These are phyloP conservation scores for Aurelia sp. DNA, from an alignment of 30 jellyfish, hydroid and myxozoan species.

Conservation along the genomic window DNA sequence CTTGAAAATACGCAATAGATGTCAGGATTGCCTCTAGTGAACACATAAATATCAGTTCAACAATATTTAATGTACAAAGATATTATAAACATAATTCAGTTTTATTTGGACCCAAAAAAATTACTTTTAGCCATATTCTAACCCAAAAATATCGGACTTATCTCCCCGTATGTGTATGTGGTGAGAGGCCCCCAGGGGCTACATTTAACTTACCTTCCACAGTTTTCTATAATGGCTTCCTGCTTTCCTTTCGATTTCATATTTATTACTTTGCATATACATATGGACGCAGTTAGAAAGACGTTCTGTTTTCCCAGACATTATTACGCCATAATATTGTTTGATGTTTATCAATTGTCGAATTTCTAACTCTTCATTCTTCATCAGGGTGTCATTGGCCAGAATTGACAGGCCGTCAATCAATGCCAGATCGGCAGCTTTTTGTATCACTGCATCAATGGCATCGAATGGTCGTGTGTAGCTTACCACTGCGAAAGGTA, in stretches of 20 bases:
- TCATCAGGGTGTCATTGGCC: conserved; percentile 1
- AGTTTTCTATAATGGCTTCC: background rate
- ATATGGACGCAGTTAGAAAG: conserved; percentile 18
- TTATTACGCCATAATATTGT: conserved; percentile 29
- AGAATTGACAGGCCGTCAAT: conserved; percentile 29
- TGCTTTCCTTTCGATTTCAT: conserved; percentile 12
- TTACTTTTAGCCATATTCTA: too few relatives aligned
- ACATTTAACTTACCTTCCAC: conserved; percentile 3
- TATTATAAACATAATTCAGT: too few relatives aligned
- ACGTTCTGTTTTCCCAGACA: conserved; percentile 32
- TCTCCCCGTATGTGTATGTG: too few relatives aligned
- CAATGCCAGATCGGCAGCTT: conserved; percentile 15
- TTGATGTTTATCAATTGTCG: conserved; percentile 5
- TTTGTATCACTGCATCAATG: background rate
- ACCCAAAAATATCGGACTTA: too few relatives aligned
- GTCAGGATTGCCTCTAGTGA: too few relatives aligned
- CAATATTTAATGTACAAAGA: too few relatives aligned
- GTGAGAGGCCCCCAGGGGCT: too few relatives aligned
- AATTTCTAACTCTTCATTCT: conserved; percentile 2
- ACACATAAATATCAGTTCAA: too few relatives aligned
- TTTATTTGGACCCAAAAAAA: too few relatives aligned
- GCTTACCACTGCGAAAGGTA: conserved; percentile 1
- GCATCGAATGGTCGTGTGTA: conserved; percentile 6
- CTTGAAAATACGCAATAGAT: too few relatives aligned
- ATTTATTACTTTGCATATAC: conserved; percentile 26